These are phyloP conservation scores for Oedothorax gibbosus DNA, from an alignment of 1,140 invertebrate genomes.

Conservation along the genomic window DNA sequence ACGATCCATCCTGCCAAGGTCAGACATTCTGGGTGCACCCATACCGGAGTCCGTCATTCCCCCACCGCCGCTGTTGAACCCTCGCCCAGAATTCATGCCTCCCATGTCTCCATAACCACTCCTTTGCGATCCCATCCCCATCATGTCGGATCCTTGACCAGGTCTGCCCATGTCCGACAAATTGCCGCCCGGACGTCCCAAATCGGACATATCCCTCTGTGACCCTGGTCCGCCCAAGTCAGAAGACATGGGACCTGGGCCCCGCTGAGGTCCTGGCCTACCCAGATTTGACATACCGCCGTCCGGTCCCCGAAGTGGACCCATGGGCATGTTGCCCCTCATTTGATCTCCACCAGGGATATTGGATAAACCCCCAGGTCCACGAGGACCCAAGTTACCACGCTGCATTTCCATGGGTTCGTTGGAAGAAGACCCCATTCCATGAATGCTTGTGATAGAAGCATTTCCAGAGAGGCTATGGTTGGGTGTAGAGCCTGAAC, in stretches of 20 bases:
- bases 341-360: not conserved
- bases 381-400: slow-evolving; percentile 21
- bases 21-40: not conserved
- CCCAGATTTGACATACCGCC: not conserved
- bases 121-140: not conserved
- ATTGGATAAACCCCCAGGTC: slow-evolving; percentile 13
- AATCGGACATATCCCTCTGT: not conserved
- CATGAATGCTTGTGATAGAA: not conserved
- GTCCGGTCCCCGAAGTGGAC: not conserved
- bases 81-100: not conserved
- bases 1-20: slow-evolving; percentile 32
- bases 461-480: not conserved
- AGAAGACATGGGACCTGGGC: not conserved
- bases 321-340: not conserved
- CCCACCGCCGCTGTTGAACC: not conserved
- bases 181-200: not conserved
- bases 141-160: not conserved
- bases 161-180: slow-evolving; percentile 3
- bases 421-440: not conserved
- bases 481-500: not conserved
- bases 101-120: not conserved
- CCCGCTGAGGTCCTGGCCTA: slow-evolving; percentile 1
- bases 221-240: not conserved
- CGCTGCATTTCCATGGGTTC: slow-evolving; percentile 23
- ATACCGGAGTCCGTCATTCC: not conserved